A percentile compares a stretch with the other conserved stretches of the same genome.
phyloP scores from a whole-genome alignment of 1,140 invertebrate genomes.

The Halesus radiatus region DNA sequence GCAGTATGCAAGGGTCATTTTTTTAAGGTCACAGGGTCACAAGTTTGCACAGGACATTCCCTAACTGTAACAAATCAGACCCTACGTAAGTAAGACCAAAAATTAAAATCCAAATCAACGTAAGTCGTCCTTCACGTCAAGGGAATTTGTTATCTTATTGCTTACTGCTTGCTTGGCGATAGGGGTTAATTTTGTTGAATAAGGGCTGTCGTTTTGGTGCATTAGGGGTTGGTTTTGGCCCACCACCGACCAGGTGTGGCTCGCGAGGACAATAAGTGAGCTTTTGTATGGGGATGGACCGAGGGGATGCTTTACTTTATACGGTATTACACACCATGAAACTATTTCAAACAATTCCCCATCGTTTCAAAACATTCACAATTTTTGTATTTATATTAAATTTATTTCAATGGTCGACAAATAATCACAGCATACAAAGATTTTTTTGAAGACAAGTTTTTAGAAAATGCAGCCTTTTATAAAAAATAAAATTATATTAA shows the following conservation, averaged over 20 bases:
- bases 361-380: too few species aligned
- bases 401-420: too few species aligned
- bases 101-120: background rate
- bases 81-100: conserved; percentile 1
- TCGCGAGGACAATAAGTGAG: conserved; percentile 18
- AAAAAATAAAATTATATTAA: too few species aligned
- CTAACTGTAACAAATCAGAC: conserved; percentile 44
- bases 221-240: conserved; percentile 2
- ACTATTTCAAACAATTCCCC: background rate
- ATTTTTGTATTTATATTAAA: too few species aligned
- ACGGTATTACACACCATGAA: background rate
- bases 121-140: background rate
- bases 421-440: too few species aligned
- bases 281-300: conserved; percentile 41
- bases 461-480: too few species aligned
- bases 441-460: too few species aligned
- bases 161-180: background rate
- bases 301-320: conserved; percentile 42
- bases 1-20: conserved; percentile 46
- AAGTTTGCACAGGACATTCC: conserved; percentile 42
- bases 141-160: background rate
- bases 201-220: background rate
- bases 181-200: background rate
- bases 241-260: conserved; percentile 37
- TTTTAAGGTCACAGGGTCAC: conserved; percentile 57